Conservation (phyloP, 35 echinoderm and acorn worm genomes). For the Ophioderma brevispina region DNA sequence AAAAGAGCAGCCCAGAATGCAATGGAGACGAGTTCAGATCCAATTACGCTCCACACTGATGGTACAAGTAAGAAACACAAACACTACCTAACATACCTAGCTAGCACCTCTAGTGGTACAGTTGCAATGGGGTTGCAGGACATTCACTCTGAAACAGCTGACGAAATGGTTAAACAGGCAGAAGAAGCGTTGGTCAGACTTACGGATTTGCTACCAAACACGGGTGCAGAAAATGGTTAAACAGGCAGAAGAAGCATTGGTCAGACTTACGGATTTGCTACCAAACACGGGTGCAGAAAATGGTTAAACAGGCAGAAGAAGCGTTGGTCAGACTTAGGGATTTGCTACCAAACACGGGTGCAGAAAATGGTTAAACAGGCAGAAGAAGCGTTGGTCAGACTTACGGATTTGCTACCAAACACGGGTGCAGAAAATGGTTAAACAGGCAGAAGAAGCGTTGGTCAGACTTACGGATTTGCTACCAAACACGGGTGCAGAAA, state of each 20-base stretch:
- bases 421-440: conserved; percentile 16
- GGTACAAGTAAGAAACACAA: conserved; percentile 49
- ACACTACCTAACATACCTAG: conserved; percentile 38
- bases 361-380: conserved; percentile 35
- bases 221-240: not conserved
- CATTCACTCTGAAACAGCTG: conserved; percentile 51
- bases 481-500: conserved; percentile 3
- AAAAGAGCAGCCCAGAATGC: conserved; percentile 33
- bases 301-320: no score
- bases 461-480: conserved; percentile 33
- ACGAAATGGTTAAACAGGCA: conserved; percentile 29
- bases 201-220: conserved; percentile 28
- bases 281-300: no score
- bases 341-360: no score
- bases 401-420: conserved; percentile 22
- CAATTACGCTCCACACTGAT: conserved; percentile 24
- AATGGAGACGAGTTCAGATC: conserved; percentile 4
- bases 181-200: conserved; percentile 46
- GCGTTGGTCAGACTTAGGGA: no score
- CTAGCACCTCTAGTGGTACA: conserved; percentile 34
- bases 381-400: conserved; percentile 38
- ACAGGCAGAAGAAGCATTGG: no score
- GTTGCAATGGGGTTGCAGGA: conserved; percentile 41
- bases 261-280: not conserved
- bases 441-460: conserved; percentile 43